Evolutionary conservation across 2,797 vertebrate species (phyloP).

Genomic region (Myotis vivesi): DNA sequence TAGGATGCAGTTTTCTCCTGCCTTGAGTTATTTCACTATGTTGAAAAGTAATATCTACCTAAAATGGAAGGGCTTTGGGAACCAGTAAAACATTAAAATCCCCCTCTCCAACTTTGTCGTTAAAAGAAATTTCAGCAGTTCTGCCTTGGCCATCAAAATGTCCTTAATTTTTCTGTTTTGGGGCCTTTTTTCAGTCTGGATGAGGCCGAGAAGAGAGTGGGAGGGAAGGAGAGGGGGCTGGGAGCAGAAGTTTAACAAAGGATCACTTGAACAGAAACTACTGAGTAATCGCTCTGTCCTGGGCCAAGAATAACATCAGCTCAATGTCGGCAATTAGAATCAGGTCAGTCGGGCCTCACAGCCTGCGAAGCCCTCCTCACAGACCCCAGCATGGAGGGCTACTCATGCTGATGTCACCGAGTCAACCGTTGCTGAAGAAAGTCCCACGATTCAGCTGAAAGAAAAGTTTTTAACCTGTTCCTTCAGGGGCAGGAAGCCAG

Average conservation of each 20-base stretch:
- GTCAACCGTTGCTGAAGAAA: conserved; percentile 69
- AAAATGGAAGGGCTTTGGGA: conserved; percentile 34
- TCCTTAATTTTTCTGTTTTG: conserved; percentile 75
- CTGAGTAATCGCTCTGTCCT: conserved; percentile 85
- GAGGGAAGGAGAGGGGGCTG: conserved; percentile 71
- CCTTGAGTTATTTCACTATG: background rate
- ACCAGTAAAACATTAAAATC: conserved; percentile 56
- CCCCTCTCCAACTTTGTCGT: background rate
- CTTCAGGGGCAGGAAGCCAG: background rate
- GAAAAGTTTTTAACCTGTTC: conserved; percentile 44
- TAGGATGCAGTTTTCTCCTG: background rate
- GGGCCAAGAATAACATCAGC: conserved; percentile 91
- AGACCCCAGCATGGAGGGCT: conserved; percentile 69
- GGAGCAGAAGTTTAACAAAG: conserved; percentile 86
- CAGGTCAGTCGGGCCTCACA: conserved; percentile 78
- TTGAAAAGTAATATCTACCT: background rate
- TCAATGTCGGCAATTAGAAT: conserved; percentile 89
- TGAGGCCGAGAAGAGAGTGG: conserved; percentile 73
- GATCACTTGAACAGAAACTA: conserved; percentile 89
- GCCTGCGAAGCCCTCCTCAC: conserved; percentile 69
- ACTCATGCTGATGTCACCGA: conserved; percentile 82
- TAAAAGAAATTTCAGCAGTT: conserved; percentile 67
- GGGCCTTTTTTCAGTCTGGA: conserved; percentile 76
- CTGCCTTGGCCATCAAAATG: conserved; percentile 70
- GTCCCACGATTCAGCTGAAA: conserved; percentile 74